Conservation (phyloP, 1,140 invertebrate species). For the Pomacea maculata region DNA sequence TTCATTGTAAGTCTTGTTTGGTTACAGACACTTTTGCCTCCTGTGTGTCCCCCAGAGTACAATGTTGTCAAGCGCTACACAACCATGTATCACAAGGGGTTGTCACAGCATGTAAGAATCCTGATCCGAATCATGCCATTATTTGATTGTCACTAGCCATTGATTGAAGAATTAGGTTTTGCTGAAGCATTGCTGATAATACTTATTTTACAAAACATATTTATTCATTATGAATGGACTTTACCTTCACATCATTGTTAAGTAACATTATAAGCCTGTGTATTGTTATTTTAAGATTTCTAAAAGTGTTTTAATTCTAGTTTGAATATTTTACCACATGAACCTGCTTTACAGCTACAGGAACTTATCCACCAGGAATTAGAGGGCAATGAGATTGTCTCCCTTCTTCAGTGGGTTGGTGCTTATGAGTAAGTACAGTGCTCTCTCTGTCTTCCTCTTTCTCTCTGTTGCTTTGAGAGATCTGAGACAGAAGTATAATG, state of each 20-base stretch:
- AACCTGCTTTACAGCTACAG: conserved; percentile 73
- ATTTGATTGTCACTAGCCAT: too few species aligned
- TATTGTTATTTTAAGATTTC: too few species aligned
- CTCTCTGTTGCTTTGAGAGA: not conserved
- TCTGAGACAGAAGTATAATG: too few species aligned
- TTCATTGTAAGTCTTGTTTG: not conserved
- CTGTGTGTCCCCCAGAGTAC: conserved; percentile 96
- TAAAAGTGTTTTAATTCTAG: too few species aligned
- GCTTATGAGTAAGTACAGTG: conserved; percentile 65
- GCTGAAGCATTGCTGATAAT: too few species aligned
- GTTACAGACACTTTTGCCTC: conserved; percentile 81
- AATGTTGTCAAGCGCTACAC: conserved; percentile 92
- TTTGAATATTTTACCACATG: too few species aligned
- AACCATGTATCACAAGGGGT: conserved; percentile 90
- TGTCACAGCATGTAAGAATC: conserved; percentile 82
- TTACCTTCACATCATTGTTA: too few species aligned
- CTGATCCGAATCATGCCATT: not conserved
- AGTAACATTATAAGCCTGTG: too few species aligned
- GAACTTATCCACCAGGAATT: conserved; percentile 87
- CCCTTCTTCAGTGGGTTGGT: conserved; percentile 88
- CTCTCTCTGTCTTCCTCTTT: not conserved
- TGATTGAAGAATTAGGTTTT: too few species aligned
- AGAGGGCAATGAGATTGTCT: conserved; percentile 97
- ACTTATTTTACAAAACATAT: too few species aligned
- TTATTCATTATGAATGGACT: too few species aligned